A percentile compares a stretch with the other conserved stretches of the same genome.
These are phyloP conservation scores for Zaprionus camerounensis DNA, from an alignment of 1,140 invertebrate species.

Conservation along the genomic window DNA sequence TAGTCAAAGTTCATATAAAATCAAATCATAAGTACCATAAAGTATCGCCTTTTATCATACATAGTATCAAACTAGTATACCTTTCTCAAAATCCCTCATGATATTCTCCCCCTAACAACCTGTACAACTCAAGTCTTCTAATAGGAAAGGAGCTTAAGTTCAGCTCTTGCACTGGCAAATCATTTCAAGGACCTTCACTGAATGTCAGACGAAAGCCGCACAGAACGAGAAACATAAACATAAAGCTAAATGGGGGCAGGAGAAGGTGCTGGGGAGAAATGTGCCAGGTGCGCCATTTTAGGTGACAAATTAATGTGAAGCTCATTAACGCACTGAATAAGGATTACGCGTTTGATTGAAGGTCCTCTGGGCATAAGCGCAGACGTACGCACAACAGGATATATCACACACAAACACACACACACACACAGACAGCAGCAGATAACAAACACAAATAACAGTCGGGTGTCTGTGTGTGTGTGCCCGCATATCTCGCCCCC, in stretches of 20 bases:
- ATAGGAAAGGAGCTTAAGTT: neutral
- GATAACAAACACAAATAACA: conserved; percentile 47
- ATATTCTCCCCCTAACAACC: neutral
- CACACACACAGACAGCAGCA: conserved; percentile 17
- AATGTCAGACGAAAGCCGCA: conserved; percentile 45
- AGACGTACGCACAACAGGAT: conserved; percentile 40
- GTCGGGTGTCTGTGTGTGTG: conserved; percentile 20
- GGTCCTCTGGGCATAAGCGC: conserved; percentile 70
- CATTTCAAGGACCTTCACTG: conserved; percentile 51
- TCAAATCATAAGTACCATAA: neutral
- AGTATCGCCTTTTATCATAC: neutral
- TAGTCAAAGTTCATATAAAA: neutral
- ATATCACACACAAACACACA: conserved; percentile 16
- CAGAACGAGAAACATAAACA: conserved; percentile 12
- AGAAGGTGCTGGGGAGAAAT: neutral
- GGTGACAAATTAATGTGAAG: conserved; percentile 79
- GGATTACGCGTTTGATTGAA: conserved; percentile 81
- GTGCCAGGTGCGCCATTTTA: conserved; percentile 69
- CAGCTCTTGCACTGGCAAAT: conserved; percentile 19
- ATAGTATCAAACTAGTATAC: neutral
- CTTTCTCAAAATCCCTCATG: neutral
- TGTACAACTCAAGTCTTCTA: neutral
- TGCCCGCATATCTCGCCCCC: conserved; percentile 61
- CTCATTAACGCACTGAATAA: conserved; percentile 82
- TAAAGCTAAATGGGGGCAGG: neutral